phyloP scores from a whole-genome alignment of 2,113 vertebrate genomes.

The Nanorana parkeri region DNA sequence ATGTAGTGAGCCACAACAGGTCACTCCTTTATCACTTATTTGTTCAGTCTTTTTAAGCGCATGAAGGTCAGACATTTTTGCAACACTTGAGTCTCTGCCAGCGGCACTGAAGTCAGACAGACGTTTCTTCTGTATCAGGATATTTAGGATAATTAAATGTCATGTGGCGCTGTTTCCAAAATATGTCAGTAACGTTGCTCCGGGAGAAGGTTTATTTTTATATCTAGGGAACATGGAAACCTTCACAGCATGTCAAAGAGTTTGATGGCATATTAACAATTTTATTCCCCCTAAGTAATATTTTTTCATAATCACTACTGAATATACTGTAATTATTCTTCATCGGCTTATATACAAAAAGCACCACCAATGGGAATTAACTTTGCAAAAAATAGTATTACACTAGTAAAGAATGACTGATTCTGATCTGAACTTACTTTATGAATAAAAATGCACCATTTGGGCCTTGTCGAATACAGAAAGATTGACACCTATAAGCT shows the following conservation, averaged over 20 bases:
- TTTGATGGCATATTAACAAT: neutral
- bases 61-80: conserved; percentile 34
- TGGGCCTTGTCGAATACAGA: too few relatives aligned
- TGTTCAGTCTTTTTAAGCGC: conserved; percentile 5
- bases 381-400: too few relatives aligned
- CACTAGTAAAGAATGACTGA: too few relatives aligned
- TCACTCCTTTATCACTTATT: conserved; percentile 5
- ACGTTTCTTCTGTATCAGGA: conserved; percentile 14
- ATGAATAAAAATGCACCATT: too few relatives aligned
- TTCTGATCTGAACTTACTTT: too few relatives aligned
- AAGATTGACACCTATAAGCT: too few relatives aligned
- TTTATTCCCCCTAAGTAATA: too few relatives aligned
- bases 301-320: too few relatives aligned
- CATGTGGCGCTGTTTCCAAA: conserved; percentile 29
- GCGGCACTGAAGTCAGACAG: neutral
- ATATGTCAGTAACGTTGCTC: neutral
- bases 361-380: too few relatives aligned
- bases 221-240: conserved; percentile 11
- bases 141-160: conserved; percentile 23
- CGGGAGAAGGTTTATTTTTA: neutral
- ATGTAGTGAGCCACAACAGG: neutral
- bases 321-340: too few relatives aligned
- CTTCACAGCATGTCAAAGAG: conserved; percentile 3
- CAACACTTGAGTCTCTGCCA: conserved; percentile 15
- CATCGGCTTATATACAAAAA: too few relatives aligned